Conservation (phyloP, 2,888 invertebrate genomes). For the Microctonus brassicae region DNA sequence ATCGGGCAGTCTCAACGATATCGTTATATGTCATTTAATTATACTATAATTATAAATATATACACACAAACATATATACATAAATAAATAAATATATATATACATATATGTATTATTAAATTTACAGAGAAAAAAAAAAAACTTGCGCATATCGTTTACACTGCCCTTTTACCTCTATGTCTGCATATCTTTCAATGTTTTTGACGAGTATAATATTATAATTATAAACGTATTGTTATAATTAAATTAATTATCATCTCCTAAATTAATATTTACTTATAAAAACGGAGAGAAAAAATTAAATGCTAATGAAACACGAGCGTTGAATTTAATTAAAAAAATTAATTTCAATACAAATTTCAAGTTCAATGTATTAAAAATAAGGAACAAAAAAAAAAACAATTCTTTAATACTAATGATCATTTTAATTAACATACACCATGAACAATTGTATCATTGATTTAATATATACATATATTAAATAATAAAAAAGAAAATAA, state of each 20-base stretch:
- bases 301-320: background rate
- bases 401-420: background rate
- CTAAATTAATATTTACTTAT: slow-evolving; percentile 11
- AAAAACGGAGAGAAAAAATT: background rate
- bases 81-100: too few relatives aligned
- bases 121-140: slow-evolving; percentile 20
- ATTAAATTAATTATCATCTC: slow-evolving; percentile 46
- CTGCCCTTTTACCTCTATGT: slow-evolving; percentile 61
- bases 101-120: too few relatives aligned
- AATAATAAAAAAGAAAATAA: slow-evolving; percentile 36
- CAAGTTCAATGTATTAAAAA: slow-evolving; percentile 3
- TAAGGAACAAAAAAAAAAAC: background rate
- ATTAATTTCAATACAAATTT: background rate
- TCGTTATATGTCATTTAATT: slow-evolving; percentile 39
- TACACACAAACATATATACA: slow-evolving; percentile 26
- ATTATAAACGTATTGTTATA: too few relatives aligned
- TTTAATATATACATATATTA: background rate
- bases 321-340: slow-evolving; percentile 9
- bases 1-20: slow-evolving; percentile 60
- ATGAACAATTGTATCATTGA: slow-evolving; percentile 15
- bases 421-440: background rate
- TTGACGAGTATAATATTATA: slow-evolving; percentile 61
- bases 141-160: slow-evolving; percentile 58
- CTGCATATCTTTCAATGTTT: slow-evolving; percentile 69
- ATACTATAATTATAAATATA: slow-evolving; percentile 27